These are phyloP conservation scores for Hylyphantes graminicola DNA, from an alignment of 1,140 invertebrate species.

Conservation along the genomic window DNA sequence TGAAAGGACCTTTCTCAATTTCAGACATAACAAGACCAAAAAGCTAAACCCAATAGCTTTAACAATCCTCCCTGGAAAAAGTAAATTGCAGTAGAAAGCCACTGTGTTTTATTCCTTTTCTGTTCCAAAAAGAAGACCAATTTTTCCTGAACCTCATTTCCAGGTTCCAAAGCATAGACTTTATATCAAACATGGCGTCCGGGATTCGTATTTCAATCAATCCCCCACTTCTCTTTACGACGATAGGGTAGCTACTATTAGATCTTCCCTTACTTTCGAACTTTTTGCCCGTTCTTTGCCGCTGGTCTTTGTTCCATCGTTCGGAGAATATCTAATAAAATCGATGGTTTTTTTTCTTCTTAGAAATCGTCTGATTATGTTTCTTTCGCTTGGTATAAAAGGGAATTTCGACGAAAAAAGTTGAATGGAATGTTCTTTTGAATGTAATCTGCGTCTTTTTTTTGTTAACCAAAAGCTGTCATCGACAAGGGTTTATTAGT, in stretches of 20 bases:
- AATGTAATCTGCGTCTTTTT: not conserved
- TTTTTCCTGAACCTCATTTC: slow-evolving; percentile 15
- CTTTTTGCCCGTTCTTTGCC: not conserved
- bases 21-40: not conserved
- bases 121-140: too few relatives aligned
- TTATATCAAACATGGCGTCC: slow-evolving; percentile 49
- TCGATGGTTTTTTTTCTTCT: not conserved
- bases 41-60: not conserved
- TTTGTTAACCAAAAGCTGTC: not conserved
- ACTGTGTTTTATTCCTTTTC: not conserved
- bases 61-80: slow-evolving; percentile 21
- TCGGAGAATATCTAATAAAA: slow-evolving; percentile 8
- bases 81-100: slow-evolving; percentile 27
- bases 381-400: slow-evolving; percentile 5
- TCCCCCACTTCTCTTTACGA: not conserved
- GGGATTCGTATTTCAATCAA: slow-evolving; percentile 46
- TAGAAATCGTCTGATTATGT: not conserved
- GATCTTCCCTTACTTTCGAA: not conserved
- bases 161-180: slow-evolving; percentile 9
- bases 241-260: slow-evolving; percentile 30
- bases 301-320: not conserved
- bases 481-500: not conserved
- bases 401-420: not conserved
- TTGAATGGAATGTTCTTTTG: not conserved
- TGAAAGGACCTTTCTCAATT: too few relatives aligned